Conservation (phyloP, 2,113 vertebrate genomes). For the Cettia cetti region DNA sequence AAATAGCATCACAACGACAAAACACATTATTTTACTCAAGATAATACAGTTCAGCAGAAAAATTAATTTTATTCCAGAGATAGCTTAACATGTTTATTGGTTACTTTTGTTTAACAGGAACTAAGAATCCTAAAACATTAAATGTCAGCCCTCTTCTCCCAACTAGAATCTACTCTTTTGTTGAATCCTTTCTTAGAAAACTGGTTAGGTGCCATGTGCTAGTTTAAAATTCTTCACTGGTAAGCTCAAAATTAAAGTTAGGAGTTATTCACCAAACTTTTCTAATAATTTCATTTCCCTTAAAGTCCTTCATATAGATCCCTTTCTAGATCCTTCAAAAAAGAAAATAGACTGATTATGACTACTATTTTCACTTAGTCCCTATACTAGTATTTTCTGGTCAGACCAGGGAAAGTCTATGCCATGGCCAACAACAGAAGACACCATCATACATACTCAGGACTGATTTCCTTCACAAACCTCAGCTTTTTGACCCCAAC, state of each 20-base stretch:
- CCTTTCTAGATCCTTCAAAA: not conserved
- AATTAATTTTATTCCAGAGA: not conserved
- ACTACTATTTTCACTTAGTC: not conserved
- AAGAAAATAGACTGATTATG: not conserved
- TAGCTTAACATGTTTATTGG: not conserved
- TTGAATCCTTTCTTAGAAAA: not conserved
- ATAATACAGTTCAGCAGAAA: not conserved
- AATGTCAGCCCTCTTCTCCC: not conserved
- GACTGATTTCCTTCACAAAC: not conserved
- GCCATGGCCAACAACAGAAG: not conserved
- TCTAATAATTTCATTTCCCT: not conserved
- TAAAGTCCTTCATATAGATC: not conserved
- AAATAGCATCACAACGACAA: not conserved
- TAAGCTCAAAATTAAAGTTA: not conserved
- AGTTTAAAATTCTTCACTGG: not conserved
- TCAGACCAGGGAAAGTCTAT: not conserved
- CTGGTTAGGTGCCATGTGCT: not conserved
- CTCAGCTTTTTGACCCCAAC: not conserved
- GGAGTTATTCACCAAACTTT: not conserved
- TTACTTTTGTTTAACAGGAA: not conserved
- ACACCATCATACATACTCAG: not conserved
- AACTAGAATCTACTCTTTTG: not conserved
- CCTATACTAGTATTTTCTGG: not conserved
- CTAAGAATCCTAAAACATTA: not conserved
- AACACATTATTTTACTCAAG: not conserved